Base-by-base conservation (phyloP, 2,113 vertebrate species). In the Mesocricetus auratus region DNA sequence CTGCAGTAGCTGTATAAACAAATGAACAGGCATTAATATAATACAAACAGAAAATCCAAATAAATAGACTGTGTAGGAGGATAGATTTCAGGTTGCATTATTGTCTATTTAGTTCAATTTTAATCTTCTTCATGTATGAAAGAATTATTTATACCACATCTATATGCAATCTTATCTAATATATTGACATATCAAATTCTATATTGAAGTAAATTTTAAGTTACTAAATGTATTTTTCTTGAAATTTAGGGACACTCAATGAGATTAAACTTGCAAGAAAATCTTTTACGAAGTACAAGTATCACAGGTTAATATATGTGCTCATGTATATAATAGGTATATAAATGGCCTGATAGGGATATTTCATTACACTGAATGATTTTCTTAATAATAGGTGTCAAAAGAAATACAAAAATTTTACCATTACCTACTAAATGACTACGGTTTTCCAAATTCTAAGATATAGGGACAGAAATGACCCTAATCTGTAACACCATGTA, bases 101-200 rank as follows among this genome's bases (percentile, higher is more conserved):
- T 75, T 45, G 11, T 19, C 31, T 21, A 13, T 74, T 94, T 81
- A 3, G 94, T 92, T 66, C 9, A 91, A 6, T 91, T 77, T 17
- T 92, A 78, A 68, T 86, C 17, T 92, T 0, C 91, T 96, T 93
- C 71, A 29, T 33, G 42, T 69, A 26, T 79, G 31, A 90, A 64
- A 31, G 0, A 36, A 90, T 1, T 96, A 15, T 53, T 83, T 45
- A 58, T 9, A 21, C 0, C n/a, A 60, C 31, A 26, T 31, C 42
- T 26, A 58, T 45, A 64, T 13, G 58, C 29, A 16, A 82, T 64
- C 1, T 12, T 36, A 53, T 36, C 50, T 17, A 78, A 58, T 90
- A 68, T 78, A 88, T 13, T 94, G 58, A 71, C 19, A 60, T 66
- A 75, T 91, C 36, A 50, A 91, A 93, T 64, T 81, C 31, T 73